Evolutionary conservation across 1,140 invertebrate species (phyloP).

Genomic region (Colletes latitarsis): DNA sequence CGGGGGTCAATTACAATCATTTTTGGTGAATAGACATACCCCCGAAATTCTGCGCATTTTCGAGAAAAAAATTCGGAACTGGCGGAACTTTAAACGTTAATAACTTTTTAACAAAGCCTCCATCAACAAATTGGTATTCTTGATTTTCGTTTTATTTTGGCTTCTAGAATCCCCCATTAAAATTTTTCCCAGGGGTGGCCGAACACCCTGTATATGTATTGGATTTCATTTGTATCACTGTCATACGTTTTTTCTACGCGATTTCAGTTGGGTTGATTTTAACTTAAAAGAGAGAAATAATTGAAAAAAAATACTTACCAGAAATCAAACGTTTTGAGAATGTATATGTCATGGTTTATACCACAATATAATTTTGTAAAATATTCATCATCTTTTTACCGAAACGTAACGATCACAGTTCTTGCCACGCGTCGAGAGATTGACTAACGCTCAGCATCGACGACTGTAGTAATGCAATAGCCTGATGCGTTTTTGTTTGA

Average conservation of each 20-base stretch:
- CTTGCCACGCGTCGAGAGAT: constrained; percentile 15
- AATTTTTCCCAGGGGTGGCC: no score
- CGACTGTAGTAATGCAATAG: constrained; percentile 10
- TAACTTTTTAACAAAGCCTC: no score
- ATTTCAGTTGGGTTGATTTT: constrained; percentile 36
- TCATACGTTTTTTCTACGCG: constrained; percentile 23
- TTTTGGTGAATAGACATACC: no score
- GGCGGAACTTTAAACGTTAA: no score
- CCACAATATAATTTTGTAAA: constrained; percentile 12
- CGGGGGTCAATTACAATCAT: no score
- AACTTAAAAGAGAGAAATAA: constrained; percentile 32
- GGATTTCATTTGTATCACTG: constrained; percentile 30
- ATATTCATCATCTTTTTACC: constrained; percentile 13
- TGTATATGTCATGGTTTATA: constrained; percentile 16
- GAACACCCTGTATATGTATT: no score
- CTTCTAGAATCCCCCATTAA: no score
- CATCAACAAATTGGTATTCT: no score
- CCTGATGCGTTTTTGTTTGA: constrained; percentile 16
- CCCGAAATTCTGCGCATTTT: no score
- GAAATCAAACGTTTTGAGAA: constrained; percentile 34
- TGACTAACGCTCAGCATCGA: constrained; percentile 7
- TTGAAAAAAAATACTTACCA: constrained; percentile 33
- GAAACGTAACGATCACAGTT: constrained; percentile 10
- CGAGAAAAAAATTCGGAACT: no score
- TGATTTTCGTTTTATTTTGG: no score